Percentiles rank a stretch among this genome's conserved stretches.
These are phyloP conservation scores for Papilio glaucus DNA, from an alignment of 1,140 invertebrate species.

Conservation along the genomic window DNA sequence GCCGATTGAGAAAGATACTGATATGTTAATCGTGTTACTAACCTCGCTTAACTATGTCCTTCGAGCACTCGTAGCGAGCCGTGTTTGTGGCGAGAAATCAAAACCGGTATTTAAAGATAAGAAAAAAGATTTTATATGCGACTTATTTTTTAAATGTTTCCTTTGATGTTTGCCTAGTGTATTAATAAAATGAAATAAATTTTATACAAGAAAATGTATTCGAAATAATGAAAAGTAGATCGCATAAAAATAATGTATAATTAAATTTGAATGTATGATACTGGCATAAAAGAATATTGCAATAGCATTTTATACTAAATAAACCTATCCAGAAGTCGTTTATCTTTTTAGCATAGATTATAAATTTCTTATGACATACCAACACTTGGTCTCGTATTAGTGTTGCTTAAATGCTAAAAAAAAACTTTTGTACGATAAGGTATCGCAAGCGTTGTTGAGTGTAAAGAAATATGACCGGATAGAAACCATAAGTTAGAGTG, in stretches of 20 bases:
- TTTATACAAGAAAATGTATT: slow-evolving; percentile 10
- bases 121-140: slow-evolving; percentile 7
- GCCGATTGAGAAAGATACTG: slow-evolving; percentile 31
- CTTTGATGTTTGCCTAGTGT: slow-evolving; percentile 14
- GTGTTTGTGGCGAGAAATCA: slow-evolving; percentile 19
- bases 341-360: slow-evolving; percentile 22
- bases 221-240: slow-evolving; percentile 8
- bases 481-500: slow-evolving; percentile 45
- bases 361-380: slow-evolving; percentile 11
- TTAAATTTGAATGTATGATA: not conserved
- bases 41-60: slow-evolving; percentile 32
- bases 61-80: slow-evolving; percentile 9
- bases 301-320: slow-evolving; percentile 3
- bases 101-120: slow-evolving; percentile 1
- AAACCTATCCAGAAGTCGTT: slow-evolving; percentile 23
- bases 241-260: slow-evolving; percentile 4
- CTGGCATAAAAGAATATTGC: not conserved
- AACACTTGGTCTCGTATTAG: slow-evolving; percentile 2
- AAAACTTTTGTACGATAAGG: slow-evolving; percentile 29
- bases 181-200: slow-evolving; percentile 24
- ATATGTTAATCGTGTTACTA: slow-evolving; percentile 32
- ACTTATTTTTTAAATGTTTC: slow-evolving; percentile 13
- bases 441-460: slow-evolving; percentile 23
- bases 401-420: slow-evolving; percentile 10
- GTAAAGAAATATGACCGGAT: slow-evolving; percentile 45